A percentile compares a stretch with the other conserved stretches of the same genome.
These are phyloP conservation scores for Epirrita christyi DNA, from an alignment of 2,888 invertebrate species.

Conservation along the genomic window DNA sequence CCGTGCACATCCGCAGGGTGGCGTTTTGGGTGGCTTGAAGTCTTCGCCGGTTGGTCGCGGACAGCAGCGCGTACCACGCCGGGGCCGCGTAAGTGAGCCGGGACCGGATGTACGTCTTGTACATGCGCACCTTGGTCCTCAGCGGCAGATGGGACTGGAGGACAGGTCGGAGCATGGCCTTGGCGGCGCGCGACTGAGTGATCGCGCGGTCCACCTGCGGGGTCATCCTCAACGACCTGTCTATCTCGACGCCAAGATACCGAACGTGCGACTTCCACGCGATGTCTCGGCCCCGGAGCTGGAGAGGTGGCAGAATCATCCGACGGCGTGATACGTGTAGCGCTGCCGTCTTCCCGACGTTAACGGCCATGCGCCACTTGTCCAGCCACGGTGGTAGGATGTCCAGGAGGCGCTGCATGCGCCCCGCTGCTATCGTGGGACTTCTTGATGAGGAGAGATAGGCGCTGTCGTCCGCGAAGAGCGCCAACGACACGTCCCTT, in stretches of 20 bases:
- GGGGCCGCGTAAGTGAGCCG: slow-evolving; percentile 19
- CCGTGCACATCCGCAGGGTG: background rate
- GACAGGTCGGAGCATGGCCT: too few relatives aligned
- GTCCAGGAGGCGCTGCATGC: slow-evolving; percentile 26
- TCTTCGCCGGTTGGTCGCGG: background rate
- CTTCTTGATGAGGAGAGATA: background rate
- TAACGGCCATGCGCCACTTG: too few relatives aligned
- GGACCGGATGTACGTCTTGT: slow-evolving; percentile 17
- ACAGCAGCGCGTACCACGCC: slow-evolving; percentile 20
- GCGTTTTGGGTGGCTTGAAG: background rate
- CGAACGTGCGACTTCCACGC: too few relatives aligned
- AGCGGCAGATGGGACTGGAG: too few relatives aligned
- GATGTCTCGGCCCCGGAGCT: background rate
- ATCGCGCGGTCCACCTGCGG: background rate
- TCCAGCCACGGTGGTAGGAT: slow-evolving; percentile 32
- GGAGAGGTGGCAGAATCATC: too few relatives aligned
- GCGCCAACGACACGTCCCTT: slow-evolving; percentile 8
- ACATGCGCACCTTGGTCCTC: slow-evolving; percentile 15
- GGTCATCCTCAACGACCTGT: too few relatives aligned
- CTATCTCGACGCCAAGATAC: too few relatives aligned
- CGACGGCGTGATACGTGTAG: too few relatives aligned
- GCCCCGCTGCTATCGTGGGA: background rate
- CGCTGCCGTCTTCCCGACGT: too few relatives aligned
- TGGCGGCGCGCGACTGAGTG: too few relatives aligned
- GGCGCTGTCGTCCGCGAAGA: slow-evolving; percentile 18